A percentile compares a stretch with the other conserved stretches of the same genome.
phyloP scores from a whole-genome alignment of 2,888 invertebrate genomes.

The Dasypogon diadema region DNA sequence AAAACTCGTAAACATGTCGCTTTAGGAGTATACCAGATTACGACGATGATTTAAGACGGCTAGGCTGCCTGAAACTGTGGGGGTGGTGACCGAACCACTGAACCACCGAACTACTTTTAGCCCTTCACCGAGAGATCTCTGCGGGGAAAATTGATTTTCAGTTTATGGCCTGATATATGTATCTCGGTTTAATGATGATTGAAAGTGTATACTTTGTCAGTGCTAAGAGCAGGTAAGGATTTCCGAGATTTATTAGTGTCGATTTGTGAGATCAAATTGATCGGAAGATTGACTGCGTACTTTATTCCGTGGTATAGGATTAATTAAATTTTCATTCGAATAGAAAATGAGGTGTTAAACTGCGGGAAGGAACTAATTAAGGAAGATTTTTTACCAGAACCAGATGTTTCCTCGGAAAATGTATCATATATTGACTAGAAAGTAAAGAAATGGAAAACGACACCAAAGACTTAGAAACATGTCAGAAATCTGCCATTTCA shows the following conservation, averaged over 20 bases:
- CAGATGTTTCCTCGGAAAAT: too few species aligned
- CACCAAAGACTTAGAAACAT: too few species aligned
- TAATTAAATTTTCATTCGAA: not conserved
- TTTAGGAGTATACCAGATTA: slow-evolving; percentile 48
- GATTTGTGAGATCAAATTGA: slow-evolving; percentile 41
- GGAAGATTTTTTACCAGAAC: too few species aligned
- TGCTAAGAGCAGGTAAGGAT: slow-evolving; percentile 44
- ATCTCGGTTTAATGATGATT: slow-evolving; percentile 47
- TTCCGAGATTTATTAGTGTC: slow-evolving; percentile 35
- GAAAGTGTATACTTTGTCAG: slow-evolving; percentile 47
- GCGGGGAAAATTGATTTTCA: slow-evolving; percentile 42
- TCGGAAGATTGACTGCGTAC: slow-evolving; percentile 17
- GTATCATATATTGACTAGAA: too few species aligned
- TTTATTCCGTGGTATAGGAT: not conserved
- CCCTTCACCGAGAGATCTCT: not conserved
- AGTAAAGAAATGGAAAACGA: too few species aligned
- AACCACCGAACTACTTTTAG: not conserved
- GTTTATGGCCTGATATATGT: slow-evolving; percentile 40
- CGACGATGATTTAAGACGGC: slow-evolving; percentile 41
- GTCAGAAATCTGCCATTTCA: too few species aligned
- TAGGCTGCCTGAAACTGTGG: not conserved
- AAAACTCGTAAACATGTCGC: slow-evolving; percentile 52
- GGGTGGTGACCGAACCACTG: not conserved
- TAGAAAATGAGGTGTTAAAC: too few species aligned
- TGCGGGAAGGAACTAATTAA: too few species aligned